Evolutionary conservation across 23 tunicate genomes (phyloP), one percentile per base, ranked within the genome.

Genomic region (Aplidium turbinatum): DNA sequence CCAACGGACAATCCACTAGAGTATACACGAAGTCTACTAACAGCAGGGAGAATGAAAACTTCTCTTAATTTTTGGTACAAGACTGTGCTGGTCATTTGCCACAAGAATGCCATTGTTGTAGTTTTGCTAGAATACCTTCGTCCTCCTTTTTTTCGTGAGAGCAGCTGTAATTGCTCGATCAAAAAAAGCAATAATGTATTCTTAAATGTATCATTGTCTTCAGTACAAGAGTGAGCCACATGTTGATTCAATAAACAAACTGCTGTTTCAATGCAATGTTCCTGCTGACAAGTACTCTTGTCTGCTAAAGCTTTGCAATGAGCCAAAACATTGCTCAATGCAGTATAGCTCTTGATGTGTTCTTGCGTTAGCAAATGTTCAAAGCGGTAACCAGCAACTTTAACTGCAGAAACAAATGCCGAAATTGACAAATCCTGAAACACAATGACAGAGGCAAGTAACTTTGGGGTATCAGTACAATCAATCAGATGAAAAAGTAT

Each of bases 71-170:
- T 60, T 26, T 60, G 4, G 67, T 60, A 60, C 6, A 25, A 38
- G 31, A 38, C 67, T 29, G 67, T 60, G 67, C 67, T 60, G 35
- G 67, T 60, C 21, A 60, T 35, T 60, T 60, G 67, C 67, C 67
- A 60, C 35, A 60, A 60, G 5, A 60, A 60, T 16, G 67, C 34
- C 7, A 38, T 60, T 9, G 67, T 60, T 35, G 31, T 9, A 4
- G 31, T 35, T 38, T 60, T 38, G 31, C 30, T 38, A 60, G 67
- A 60, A 30, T 60, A 60, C 9, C 35, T 11, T 30, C 67, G 30
- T 5, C 67, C 67, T 29, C 30, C 38, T 60, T 60, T 60, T 60
- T 35, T 35, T 29, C 38, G 30, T 30, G 30, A 38, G 19, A 29
- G 19, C 9, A 60, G 35, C 35, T 29, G 9, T 13, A 60, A n/a